Evolutionary conservation across 1,140 invertebrate genomes (phyloP), one percentile per base, ranked within the genome.

Genomic region (Daktulosphaira vitifoliae): DNA sequence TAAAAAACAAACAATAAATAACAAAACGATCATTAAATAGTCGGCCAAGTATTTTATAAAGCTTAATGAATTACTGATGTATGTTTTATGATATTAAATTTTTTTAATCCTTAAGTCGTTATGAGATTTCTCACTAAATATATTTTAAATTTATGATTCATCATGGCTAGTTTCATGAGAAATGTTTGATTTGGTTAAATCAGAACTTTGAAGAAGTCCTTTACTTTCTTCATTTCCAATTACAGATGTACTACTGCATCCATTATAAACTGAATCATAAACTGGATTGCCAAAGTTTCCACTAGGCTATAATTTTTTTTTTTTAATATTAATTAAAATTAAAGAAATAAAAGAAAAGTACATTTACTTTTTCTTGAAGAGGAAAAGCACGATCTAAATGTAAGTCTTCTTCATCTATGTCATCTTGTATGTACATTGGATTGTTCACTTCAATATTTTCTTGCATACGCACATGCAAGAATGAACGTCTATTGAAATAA

Each of bases 391-490:
- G 74, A 37, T 79, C 79, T 16, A 75, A 73, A 23, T 80, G 80
- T 68, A 78, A 77, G 20, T 77, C 75, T 67, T 84, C 82, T 39
- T 79, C 77, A 69, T 85, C 84, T 29, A 83, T 84, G 39, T 80
- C 78, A 71, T 84, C 83, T 56, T 81, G 81, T 65, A 87, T 79
- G 75, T 89, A 92, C 79, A 91, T 90, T 11, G 89, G 89, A 77
- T 92, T 92, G 71, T 76, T 84, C 64, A 90, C 87, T 76, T 89
- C 88, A 71, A 89, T 81, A 74, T 86, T 87, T 71, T 90, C 87
- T 64, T 85, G 79, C 71, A 91, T 84, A 15, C 88, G 78, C 29
- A 85, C 83, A 76, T 91, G 89, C 68, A 82, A 82, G 74, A 91
- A 91, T 2, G 29, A 54, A 38, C 54, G 44, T n/a, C 52, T 49